Evolutionary conservation across 2,888 invertebrate species (phyloP), one percentile per base, ranked within the genome.

Genomic region (Danaus chrysippus): DNA sequence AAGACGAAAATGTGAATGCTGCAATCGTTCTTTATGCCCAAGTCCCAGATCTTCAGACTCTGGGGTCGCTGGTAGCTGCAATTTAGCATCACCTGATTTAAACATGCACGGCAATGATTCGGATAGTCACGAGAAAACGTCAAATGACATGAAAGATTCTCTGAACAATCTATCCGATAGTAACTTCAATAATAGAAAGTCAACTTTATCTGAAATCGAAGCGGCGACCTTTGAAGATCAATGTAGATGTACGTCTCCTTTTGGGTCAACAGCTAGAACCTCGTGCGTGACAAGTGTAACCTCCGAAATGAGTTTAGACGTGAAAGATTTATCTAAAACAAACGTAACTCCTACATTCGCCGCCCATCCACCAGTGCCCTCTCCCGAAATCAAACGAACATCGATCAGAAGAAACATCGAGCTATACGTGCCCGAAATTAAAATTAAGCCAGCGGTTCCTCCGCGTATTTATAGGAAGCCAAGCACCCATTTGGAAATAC

Each of bases 21-120:
- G 93, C 69, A 92, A 92, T 71, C 90, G 92, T 70, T 93, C 93
- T 0, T 81, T 92, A 69, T 94, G 93, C 68, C 93, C 93, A 46
- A 95, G 95, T 81, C 94, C 94, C 0, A 90, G 95, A 67, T 95
- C 95, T 9, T 96, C 96, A 13, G 95, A 96, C 79, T 96, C 96
- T 0, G 97, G 97, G 23, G 95, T 97, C 86, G 96, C 96, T 0
- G 96, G 96, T 34, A 96, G 96, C 83, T 95, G 94, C 76, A 94
- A 94, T 61, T 89, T 95, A 65, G 93, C 95, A 6, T 94, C 95
- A 0, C 95, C 95, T 0, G 95, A 95, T 81, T 89, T 93, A n/a
- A 85, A 87, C 53, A 81, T 87, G 79, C 87, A 83, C 56, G 83
- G 83, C 15, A 83, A 83, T 68, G 86, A 91, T 66, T 87, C 86